phyloP scores from a whole-genome alignment of 2,888 invertebrate species.

The Chrysomela aeneicollis region DNA sequence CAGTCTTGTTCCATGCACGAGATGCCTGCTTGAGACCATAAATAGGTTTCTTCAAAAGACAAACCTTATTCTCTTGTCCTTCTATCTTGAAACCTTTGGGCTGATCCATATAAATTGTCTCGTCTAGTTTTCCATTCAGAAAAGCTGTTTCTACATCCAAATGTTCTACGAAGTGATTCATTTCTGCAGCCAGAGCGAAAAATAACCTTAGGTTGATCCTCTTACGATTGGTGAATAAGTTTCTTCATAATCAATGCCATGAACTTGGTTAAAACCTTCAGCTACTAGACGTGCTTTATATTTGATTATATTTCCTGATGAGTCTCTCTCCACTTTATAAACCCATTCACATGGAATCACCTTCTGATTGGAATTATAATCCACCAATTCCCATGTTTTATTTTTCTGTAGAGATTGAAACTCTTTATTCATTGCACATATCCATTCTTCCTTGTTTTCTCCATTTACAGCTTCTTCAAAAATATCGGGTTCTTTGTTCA shows the following conservation, averaged over 20 bases:
- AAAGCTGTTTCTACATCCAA: conserved; percentile 5
- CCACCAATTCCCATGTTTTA: background rate
- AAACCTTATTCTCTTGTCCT: background rate
- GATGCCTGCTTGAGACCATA: conserved; percentile 3
- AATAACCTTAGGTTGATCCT: background rate
- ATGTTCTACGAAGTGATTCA: conserved; percentile 5
- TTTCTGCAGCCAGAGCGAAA: conserved; percentile 8
- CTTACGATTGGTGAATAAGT: conserved; percentile 17
- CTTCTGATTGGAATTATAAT: background rate
- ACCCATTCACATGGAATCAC: conserved; percentile 9
- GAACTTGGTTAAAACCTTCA: conserved; percentile 20
- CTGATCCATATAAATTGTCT: background rate
- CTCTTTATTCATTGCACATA: conserved; percentile 6
- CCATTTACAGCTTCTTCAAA: conserved; percentile 1
- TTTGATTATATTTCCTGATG: conserved; percentile 1
- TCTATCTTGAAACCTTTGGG: background rate
- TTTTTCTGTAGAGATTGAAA: conserved; percentile 1
- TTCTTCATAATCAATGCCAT: conserved; percentile 22
- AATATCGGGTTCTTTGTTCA: background rate
- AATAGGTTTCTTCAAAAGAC: conserved; percentile 2
- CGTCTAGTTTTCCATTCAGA: background rate
- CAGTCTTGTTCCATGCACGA: background rate
- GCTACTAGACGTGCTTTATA: conserved; percentile 22
- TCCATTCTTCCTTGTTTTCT: background rate
- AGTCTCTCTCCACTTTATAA: conserved; percentile 5